Evolutionary conservation across 2,888 invertebrate genomes (phyloP).

Genomic region (Synanthedon andrenaeformis): DNA sequence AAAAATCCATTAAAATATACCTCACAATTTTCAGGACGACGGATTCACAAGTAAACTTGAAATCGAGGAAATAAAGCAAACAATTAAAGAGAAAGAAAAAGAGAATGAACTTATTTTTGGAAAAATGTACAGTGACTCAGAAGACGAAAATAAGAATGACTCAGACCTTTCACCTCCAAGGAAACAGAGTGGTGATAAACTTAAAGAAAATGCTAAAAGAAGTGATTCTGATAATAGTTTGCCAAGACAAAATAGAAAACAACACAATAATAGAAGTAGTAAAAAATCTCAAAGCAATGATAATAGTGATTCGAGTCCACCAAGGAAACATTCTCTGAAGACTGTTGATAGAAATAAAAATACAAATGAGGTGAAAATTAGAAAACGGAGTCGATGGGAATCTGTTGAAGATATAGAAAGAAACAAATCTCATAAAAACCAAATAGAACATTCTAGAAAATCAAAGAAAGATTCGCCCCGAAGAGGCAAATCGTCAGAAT

Average conservation of each 20-base stretch:
- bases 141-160: conserved; percentile 46
- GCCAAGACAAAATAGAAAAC: conserved; percentile 23
- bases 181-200: conserved; percentile 10
- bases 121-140: conserved; percentile 64
- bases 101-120: conserved; percentile 58
- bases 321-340: conserved; percentile 18
- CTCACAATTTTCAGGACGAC: conserved; percentile 42
- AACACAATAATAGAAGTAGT: conserved; percentile 3
- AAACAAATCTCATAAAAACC: not conserved
- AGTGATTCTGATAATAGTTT: conserved; percentile 53
- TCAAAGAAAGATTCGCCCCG: too few species aligned
- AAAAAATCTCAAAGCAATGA: conserved; percentile 1
- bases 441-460: too few species aligned
- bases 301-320: conserved; percentile 17
- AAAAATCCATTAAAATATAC: too few species aligned
- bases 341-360: conserved; percentile 15
- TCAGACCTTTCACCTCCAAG: conserved; percentile 27
- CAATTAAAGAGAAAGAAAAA: conserved; percentile 44
- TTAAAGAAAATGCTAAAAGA: conserved; percentile 5
- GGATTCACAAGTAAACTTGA: conserved; percentile 58
- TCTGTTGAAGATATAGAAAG: too few species aligned
- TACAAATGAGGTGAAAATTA: too few species aligned
- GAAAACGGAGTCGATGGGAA: too few species aligned
- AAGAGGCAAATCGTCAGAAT: not conserved
- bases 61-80: conserved; percentile 53